These are phyloP conservation scores for Catostylus mosaicus DNA, from an alignment of 30 jellyfish, hydroid and myxozoan genomes.

Conservation along the genomic window DNA sequence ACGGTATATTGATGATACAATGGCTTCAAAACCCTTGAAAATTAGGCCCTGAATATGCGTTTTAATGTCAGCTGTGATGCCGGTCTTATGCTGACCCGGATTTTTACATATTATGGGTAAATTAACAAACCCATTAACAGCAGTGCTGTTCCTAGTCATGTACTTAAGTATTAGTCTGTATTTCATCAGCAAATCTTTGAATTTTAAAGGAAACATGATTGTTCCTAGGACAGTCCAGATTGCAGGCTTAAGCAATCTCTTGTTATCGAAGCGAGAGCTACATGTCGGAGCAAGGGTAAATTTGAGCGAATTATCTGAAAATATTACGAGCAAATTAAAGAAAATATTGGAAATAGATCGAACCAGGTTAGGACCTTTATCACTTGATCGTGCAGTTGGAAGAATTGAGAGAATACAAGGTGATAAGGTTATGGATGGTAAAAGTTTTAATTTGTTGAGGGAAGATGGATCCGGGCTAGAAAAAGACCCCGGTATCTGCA, in stretches of 20 bases:
- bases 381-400: background rate
- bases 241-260: background rate
- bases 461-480: slow-evolving; percentile 3
- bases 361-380: background rate
- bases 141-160: slow-evolving; percentile 26
- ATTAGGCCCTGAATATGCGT: background rate
- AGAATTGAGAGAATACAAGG: background rate
- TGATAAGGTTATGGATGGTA: background rate
- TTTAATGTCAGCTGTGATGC: background rate
- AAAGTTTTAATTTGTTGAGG: background rate
- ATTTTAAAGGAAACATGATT: background rate
- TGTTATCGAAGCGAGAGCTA: background rate
- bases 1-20: too few species aligned
- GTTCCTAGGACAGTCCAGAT: background rate
- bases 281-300: too few species aligned
- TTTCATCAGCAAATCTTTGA: slow-evolving; percentile 3
- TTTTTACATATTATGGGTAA: slow-evolving; percentile 23
- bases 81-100: slow-evolving; percentile 2
- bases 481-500: slow-evolving; percentile 18
- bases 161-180: slow-evolving; percentile 21
- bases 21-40: background rate
- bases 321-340: background rate
- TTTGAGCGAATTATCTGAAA: too few species aligned
- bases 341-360: background rate
- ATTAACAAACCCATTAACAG: background rate